Base-by-base conservation (phyloP, 1,140 invertebrate genomes). In the Lineus longissimus region DNA sequence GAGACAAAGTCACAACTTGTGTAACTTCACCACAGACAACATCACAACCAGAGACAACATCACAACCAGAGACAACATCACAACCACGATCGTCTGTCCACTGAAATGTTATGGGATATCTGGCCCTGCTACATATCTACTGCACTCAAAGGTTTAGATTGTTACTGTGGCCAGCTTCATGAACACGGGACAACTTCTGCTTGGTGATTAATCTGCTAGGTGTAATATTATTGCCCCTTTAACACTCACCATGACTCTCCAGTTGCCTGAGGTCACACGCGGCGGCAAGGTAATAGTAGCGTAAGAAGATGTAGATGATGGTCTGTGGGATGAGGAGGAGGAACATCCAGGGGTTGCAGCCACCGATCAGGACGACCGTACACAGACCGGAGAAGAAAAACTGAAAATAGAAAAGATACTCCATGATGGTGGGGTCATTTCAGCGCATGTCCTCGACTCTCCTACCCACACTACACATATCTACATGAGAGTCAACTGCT, bases 261-360 rank as follows among this genome's bases (percentile, higher is more conserved):
- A 94, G 84, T 60, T 90, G 85, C 81, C 94, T 93, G 2, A 94
- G 84, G 81, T 88, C 90, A 62, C 91, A 83, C 45, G 90, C 91
- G 0, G 91, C 90, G 27, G 84, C 83, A 23, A 94, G 81, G 77
- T 93, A 95, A 72, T 91, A 87, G 59, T 84, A 82, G 30, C 91
- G 81, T 36, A 92, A 81, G 9, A 87, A 83, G 70, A 89, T 87
- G 79, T 92, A 92, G 17, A 92, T 80, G 1, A 88, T 58, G 0
- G 84, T 83, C 43, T 93, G 84, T 22, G 88, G 68, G 17, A 86
- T 2, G 1, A 90, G 89, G 0, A 90, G 29, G 11, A 76, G 58
- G 58, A 76, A 67, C 15, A 73, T 56, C 71, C 71, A 73, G 55
- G 66, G 70, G 64, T 73, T 73, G 45, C 64, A 41, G 17, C 57